Evolutionary conservation across 2,797 vertebrate species (phyloP).

Genomic region (Meriones psammophilus): DNA sequence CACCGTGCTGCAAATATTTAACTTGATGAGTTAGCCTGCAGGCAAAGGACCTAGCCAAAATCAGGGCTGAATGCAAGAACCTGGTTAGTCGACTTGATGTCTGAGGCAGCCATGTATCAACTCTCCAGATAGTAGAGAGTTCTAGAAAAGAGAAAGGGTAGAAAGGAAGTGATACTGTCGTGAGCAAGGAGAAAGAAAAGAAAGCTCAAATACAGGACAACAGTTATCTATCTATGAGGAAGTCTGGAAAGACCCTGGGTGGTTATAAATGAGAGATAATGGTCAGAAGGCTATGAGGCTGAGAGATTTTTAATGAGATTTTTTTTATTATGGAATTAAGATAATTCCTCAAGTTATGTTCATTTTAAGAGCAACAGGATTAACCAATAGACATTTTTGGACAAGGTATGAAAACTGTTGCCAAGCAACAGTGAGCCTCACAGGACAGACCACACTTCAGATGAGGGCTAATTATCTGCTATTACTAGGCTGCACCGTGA

Average conservation of each 20-base stretch:
- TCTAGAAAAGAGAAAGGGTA: background rate
- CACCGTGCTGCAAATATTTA: conserved; percentile 56
- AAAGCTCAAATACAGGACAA: accelerated
- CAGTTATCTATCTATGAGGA: background rate
- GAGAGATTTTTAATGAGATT: background rate
- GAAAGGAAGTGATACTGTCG: accelerated
- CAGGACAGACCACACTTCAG: background rate
- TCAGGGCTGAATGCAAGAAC: background rate
- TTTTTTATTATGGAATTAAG: background rate
- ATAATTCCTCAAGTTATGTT: background rate
- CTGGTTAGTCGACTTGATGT: background rate
- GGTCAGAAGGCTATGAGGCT: accelerated
- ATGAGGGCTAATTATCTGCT: background rate
- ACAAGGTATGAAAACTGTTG: background rate
- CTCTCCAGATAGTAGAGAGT: accelerated
- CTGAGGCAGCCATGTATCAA: background rate
- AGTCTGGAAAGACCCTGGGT: background rate
- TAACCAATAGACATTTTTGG: background rate
- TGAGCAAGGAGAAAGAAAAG: background rate
- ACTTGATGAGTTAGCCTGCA: conserved; percentile 23
- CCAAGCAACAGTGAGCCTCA: background rate
- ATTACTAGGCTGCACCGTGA: background rate
- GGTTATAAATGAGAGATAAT: background rate
- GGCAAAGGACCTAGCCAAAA: background rate
- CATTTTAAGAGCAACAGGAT: background rate